phyloP scores from a whole-genome alignment of 2,888 invertebrate genomes.

The Altica lythri region DNA sequence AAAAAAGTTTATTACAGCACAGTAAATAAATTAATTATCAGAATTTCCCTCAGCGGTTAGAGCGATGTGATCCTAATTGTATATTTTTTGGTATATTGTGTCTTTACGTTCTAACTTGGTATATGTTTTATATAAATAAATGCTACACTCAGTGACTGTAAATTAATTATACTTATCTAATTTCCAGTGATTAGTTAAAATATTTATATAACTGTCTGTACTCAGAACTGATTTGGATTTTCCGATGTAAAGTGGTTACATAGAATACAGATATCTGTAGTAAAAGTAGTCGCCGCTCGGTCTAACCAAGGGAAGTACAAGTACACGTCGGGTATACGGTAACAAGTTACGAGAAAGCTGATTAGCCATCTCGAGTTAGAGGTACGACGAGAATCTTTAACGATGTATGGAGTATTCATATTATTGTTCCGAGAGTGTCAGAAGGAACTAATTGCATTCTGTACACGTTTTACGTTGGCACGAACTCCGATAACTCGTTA shows the following conservation, averaged over 20 bases:
- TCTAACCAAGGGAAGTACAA: slow-evolving; percentile 17
- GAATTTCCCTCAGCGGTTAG: no score
- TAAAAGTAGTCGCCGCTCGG: slow-evolving; percentile 17
- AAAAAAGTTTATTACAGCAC: no score
- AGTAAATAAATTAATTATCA: no score
- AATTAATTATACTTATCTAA: no score
- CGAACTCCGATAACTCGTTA: slow-evolving; percentile 4
- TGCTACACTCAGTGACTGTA: no score
- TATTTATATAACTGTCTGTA: neutral
- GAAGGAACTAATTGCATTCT: slow-evolving; percentile 16
- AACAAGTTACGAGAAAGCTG: slow-evolving; percentile 19
- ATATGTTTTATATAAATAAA: no score
- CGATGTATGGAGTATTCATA: slow-evolving; percentile 24
- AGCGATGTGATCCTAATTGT: no score
- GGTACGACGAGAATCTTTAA: slow-evolving; percentile 27
- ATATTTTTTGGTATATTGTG: no score
- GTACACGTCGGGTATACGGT: slow-evolving; percentile 13
- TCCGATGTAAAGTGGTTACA: neutral
- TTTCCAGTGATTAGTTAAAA: no score
- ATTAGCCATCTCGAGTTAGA: slow-evolving; percentile 15
- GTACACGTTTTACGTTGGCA: slow-evolving; percentile 15
- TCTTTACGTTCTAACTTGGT: no score
- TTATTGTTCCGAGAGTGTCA: slow-evolving; percentile 21
- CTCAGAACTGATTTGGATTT: slow-evolving; percentile 17
- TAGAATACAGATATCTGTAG: slow-evolving; percentile 1